phyloP scores from a whole-genome alignment of 2,888 invertebrate species.

The Coelopa pilipes region DNA sequence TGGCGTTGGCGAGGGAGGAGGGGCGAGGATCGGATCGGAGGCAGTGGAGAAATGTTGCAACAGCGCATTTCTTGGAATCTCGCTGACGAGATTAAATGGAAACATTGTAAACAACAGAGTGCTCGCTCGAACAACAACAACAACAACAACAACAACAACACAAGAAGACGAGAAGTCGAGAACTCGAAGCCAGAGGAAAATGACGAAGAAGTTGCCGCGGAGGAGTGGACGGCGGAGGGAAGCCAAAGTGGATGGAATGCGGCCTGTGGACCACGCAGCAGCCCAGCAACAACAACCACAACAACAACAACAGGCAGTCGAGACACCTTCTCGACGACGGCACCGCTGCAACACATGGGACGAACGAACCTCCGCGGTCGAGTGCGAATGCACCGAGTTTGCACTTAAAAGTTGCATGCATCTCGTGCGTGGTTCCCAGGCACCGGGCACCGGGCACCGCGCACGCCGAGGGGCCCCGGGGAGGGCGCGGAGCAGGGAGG shows the following conservation, averaged over 20 bases:
- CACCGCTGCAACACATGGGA: neutral
- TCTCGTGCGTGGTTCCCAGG: constrained; percentile 19
- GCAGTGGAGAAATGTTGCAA: constrained; percentile 18
- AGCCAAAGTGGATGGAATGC: constrained; percentile 29
- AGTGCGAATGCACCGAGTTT: constrained; percentile 35
- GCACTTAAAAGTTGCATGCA: constrained; percentile 36
- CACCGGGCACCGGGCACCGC: neutral
- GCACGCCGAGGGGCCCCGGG: no score
- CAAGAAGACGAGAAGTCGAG: no score
- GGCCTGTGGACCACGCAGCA: neutral
- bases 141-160: neutral
- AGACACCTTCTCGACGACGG: constrained; percentile 5
- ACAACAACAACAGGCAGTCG: neutral
- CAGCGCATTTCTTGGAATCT: constrained; percentile 28
- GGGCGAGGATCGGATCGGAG: neutral
- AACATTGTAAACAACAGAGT: constrained; percentile 18
- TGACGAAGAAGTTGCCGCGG: neutral
- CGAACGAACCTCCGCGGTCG: neutral
- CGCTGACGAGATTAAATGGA: neutral
- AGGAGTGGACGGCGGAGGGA: neutral
- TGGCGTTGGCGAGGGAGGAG: neutral
- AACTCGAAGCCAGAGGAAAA: neutral
- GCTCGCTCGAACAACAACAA: neutral
- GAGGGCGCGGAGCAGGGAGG: no score
- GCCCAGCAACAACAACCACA: neutral